These are phyloP conservation scores for Cryptocephalus moraei DNA, from an alignment of 2,888 invertebrate species.

Conservation along the genomic window DNA sequence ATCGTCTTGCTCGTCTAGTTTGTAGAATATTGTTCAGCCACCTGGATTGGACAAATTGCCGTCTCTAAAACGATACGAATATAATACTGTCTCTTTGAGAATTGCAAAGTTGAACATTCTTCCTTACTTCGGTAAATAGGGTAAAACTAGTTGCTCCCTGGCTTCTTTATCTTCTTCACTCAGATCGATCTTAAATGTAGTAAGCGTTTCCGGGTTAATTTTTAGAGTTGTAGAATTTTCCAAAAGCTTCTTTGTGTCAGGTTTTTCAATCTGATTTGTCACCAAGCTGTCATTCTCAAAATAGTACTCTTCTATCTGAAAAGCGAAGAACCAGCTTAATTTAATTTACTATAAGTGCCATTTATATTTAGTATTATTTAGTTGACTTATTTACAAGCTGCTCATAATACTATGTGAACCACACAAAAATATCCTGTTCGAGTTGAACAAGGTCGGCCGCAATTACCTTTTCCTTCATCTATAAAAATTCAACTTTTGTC, in stretches of 20 bases:
- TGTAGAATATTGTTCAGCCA: slow-evolving; percentile 59
- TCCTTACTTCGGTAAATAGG: slow-evolving; percentile 44
- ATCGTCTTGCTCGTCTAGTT: slow-evolving; percentile 69
- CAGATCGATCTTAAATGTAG: slow-evolving; percentile 56
- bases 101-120: background rate
- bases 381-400: no score
- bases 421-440: no score
- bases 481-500: no score
- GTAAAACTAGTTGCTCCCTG: slow-evolving; percentile 43
- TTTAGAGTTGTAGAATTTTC: slow-evolving; percentile 20
- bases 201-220: slow-evolving; percentile 37
- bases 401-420: no score
- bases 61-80: slow-evolving; percentile 13
- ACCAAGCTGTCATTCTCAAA: slow-evolving; percentile 31
- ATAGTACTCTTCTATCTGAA: slow-evolving; percentile 26
- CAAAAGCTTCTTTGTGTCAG: slow-evolving; percentile 22
- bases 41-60: slow-evolving; percentile 7
- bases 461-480: no score
- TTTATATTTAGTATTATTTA: no score
- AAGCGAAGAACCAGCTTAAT: background rate
- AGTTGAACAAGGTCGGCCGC: no score
- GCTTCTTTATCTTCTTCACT: slow-evolving; percentile 51
- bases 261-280: slow-evolving; percentile 28
- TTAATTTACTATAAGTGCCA: background rate
- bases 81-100: background rate